Conservation (phyloP, 1,140 invertebrate species). For the Drosophila pruinosa region DNA sequence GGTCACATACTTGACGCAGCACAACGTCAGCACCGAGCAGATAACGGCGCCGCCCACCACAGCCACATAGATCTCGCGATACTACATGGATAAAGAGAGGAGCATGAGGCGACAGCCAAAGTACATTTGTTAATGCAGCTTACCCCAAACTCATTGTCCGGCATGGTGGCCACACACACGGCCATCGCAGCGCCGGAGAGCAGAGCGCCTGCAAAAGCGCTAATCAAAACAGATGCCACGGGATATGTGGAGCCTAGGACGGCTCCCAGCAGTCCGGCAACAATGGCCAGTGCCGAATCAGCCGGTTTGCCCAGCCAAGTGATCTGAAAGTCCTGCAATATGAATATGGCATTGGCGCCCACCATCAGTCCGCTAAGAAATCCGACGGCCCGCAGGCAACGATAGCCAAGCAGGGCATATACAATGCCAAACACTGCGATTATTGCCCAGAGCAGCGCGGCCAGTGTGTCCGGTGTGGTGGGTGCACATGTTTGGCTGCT, state of each 20-base stretch:
- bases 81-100: constrained; percentile 35
- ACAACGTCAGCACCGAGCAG: constrained; percentile 76
- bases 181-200: constrained; percentile 79
- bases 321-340: constrained; percentile 76
- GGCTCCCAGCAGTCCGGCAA: constrained; percentile 76
- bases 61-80: constrained; percentile 78
- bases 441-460: constrained; percentile 78
- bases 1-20: constrained; percentile 81
- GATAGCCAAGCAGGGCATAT: constrained; percentile 88
- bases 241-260: constrained; percentile 80
- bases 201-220: constrained; percentile 77
- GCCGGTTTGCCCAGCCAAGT: constrained; percentile 77
- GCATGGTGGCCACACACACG: constrained; percentile 81
- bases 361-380: constrained; percentile 95
- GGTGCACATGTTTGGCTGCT: constrained; percentile 72
- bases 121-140: background rate
- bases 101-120: no score
- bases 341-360: constrained; percentile 85
- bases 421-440: constrained; percentile 85
- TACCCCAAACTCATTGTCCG: constrained; percentile 82
- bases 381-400: constrained; percentile 95
- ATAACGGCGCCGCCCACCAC: constrained; percentile 81
- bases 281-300: constrained; percentile 77
- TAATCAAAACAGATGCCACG: constrained; percentile 76
- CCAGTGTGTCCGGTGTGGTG: constrained; percentile 72